Percentiles rank a stretch among this genome's conserved stretches.
Conservation (phyloP, 2,113 vertebrate species). For the Sciurus niger region DNA sequence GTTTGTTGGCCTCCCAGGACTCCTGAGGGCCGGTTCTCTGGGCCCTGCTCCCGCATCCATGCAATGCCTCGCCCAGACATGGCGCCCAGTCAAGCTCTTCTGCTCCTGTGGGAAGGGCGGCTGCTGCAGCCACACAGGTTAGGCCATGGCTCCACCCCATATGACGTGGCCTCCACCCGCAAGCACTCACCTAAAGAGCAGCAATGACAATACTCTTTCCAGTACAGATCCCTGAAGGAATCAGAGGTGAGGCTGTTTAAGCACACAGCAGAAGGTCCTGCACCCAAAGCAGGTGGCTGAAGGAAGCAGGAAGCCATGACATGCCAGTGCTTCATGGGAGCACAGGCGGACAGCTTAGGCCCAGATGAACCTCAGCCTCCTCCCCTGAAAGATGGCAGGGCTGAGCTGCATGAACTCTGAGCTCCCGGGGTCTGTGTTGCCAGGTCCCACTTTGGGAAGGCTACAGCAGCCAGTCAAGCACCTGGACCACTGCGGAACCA, state of each 20-base stretch:
- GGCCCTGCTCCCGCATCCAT: fast-evolving
- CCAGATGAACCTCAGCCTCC: neutral
- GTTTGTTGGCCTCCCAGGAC: neutral
- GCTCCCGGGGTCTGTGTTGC: neutral
- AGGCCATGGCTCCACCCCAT: too few species aligned
- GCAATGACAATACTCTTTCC: too few species aligned
- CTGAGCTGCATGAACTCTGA: neutral
- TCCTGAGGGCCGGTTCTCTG: too few species aligned
- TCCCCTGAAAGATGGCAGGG: neutral
- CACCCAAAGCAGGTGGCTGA: too few species aligned
- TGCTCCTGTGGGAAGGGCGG: neutral
- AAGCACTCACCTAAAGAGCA: neutral
- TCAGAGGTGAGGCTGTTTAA: neutral
- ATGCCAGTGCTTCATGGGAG: fast-evolving
- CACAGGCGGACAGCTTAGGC: neutral
- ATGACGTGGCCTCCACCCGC: fast-evolving
- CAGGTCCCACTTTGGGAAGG: too few species aligned
- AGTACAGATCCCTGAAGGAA: neutral
- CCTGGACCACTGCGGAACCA: too few species aligned
- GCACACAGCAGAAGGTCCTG: fast-evolving
- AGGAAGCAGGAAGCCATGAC: fast-evolving
- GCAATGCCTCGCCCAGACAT: too few species aligned
- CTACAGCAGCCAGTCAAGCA: neutral
- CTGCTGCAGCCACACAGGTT: neutral
- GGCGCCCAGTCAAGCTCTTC: fast-evolving